Percentiles rank a stretch among this genome's conserved stretches.
These are phyloP conservation scores for Diadumene lineata DNA, from an alignment of 92 coral and sea anemone genomes.

Conservation along the genomic window DNA sequence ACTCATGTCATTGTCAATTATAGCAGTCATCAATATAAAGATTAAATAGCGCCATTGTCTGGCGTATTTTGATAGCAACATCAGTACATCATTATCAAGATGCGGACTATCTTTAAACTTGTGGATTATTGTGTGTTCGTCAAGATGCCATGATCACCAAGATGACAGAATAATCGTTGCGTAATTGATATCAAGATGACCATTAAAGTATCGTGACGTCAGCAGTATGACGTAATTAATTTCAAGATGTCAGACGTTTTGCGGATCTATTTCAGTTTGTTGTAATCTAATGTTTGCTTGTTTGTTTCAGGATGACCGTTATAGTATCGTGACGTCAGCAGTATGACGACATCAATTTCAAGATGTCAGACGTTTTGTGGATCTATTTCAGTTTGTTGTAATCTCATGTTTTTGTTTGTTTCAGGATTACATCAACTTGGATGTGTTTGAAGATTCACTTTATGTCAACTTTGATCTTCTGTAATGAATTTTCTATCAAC, in stretches of 20 bases:
- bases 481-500: neutral
- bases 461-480: slow-evolving; percentile 32
- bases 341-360: neutral
- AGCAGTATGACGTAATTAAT: too few relatives aligned
- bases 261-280: neutral
- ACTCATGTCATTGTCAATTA: too few relatives aligned
- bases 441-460: slow-evolving; percentile 22
- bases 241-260: neutral
- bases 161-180: neutral
- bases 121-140: too few relatives aligned
- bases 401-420: neutral
- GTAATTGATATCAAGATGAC: neutral
- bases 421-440: slow-evolving; percentile 35
- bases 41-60: too few relatives aligned
- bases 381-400: neutral
- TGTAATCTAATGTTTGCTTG: neutral
- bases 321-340: neutral
- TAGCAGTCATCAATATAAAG: too few relatives aligned
- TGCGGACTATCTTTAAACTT: too few relatives aligned
- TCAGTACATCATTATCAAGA: too few relatives aligned
- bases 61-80: too few relatives aligned
- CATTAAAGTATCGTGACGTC: neutral
- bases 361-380: neutral
- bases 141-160: neutral
- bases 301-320: slow-evolving; percentile 14